phyloP scores from a whole-genome alignment of 2,113 vertebrate species.

The Laterallus jamaicensis region DNA sequence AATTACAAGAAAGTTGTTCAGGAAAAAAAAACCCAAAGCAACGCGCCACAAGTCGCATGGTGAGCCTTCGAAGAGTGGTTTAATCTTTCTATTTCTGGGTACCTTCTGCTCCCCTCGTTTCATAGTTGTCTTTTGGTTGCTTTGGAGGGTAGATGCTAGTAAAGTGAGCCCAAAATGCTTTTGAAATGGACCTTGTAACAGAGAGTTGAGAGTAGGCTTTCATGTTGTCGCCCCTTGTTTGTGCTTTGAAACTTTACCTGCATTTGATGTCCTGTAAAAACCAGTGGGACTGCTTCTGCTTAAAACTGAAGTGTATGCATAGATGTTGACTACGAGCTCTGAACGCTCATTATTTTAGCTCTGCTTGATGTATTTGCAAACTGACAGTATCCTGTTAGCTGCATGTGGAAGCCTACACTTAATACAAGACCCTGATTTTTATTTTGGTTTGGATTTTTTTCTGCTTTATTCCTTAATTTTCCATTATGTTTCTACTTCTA shows the following conservation, averaged over 20 bases:
- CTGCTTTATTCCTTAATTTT: background rate
- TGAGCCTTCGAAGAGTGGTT: background rate
- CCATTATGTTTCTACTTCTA: background rate
- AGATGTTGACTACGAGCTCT: background rate
- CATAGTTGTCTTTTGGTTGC: background rate
- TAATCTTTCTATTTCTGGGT: background rate
- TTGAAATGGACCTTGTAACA: background rate
- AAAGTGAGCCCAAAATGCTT: background rate
- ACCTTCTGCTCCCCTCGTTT: background rate
- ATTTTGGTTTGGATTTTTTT: accelerated
- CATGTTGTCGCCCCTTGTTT: background rate
- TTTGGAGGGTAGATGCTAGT: background rate
- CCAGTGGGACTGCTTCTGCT: conserved; percentile 21
- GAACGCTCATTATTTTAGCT: background rate
- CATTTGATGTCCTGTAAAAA: conserved; percentile 26
- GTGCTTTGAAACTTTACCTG: background rate
- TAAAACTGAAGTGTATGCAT: background rate
- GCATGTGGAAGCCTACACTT: background rate
- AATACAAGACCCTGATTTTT: background rate
- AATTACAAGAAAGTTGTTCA: background rate
- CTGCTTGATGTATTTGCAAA: background rate
- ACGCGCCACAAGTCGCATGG: too few species aligned
- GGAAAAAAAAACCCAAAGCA: background rate
- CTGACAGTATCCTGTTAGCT: background rate
- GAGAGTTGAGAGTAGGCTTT: background rate